Evolutionary conservation across 2,888 invertebrate species (phyloP).

Genomic region (Tolmerus cingulatus): DNA sequence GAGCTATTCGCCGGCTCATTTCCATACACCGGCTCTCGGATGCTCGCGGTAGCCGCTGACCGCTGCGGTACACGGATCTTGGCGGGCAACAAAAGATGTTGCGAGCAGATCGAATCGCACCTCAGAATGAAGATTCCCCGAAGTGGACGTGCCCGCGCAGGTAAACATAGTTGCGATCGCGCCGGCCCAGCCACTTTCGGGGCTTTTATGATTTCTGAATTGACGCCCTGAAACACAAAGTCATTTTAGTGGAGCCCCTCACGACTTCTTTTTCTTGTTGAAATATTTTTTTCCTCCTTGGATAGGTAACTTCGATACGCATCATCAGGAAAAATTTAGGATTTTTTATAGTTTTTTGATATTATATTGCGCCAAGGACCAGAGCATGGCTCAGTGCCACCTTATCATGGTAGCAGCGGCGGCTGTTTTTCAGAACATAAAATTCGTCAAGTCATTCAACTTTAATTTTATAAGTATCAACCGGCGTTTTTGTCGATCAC

Average conservation of each 20-base stretch:
- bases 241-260: conserved; percentile 11
- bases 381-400: not conserved
- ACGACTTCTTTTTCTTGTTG: not conserved
- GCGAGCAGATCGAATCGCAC: conserved; percentile 12
- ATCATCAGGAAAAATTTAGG: conserved; percentile 7
- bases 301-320: conserved; percentile 1
- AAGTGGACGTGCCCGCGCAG: not conserved
- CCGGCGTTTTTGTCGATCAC: conserved; percentile 3
- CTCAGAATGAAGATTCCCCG: conserved; percentile 10
- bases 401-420: not conserved
- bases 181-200: not conserved
- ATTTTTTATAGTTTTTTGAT: conserved; percentile 6
- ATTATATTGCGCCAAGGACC: not conserved
- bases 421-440: not conserved
- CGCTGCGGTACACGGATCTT: not conserved
- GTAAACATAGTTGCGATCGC: not conserved
- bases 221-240: conserved; percentile 24
- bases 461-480: conserved; percentile 38
- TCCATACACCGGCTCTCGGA: not conserved
- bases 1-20: not conserved
- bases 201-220: conserved; percentile 37
- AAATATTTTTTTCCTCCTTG: not conserved
- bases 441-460: conserved; percentile 21
- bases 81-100: not conserved
- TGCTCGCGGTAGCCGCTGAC: not conserved